A percentile compares a stretch with the other conserved stretches of the same genome.
These are phyloP conservation scores for Porites evermanni DNA, from an alignment of 92 coral and sea anemone genomes.

Conservation along the genomic window DNA sequence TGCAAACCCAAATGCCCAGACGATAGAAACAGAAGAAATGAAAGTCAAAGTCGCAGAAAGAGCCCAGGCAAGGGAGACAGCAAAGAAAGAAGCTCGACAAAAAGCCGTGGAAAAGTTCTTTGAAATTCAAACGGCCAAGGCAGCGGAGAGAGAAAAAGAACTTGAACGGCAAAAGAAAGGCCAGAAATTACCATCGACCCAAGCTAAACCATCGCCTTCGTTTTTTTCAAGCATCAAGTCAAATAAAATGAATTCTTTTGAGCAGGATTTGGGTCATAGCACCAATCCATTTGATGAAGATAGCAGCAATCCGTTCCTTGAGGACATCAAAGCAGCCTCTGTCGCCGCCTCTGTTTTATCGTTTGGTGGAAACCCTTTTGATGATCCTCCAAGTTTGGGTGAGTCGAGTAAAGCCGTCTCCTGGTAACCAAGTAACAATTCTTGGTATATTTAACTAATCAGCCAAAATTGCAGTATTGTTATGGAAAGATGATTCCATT, in stretches of 20 bases:
- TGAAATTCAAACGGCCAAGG: slow-evolving; percentile 71
- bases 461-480: too few species aligned
- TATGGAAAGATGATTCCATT: too few species aligned
- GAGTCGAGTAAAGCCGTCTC: not conserved
- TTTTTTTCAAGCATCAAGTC: not conserved
- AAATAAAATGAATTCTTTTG: slow-evolving; percentile 80
- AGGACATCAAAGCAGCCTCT: slow-evolving; percentile 90
- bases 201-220: slow-evolving; percentile 13
- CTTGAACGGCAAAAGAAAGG: slow-evolving; percentile 44
- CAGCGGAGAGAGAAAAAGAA: slow-evolving; percentile 69
- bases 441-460: too few species aligned
- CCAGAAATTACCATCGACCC: slow-evolving; percentile 31
- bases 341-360: slow-evolving; percentile 78
- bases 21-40: slow-evolving; percentile 78
- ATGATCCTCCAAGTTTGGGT: slow-evolving; percentile 33
- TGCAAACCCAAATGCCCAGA: slow-evolving; percentile 95
- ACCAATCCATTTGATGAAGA: slow-evolving; percentile 77
- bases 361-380: slow-evolving; percentile 75
- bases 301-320: slow-evolving; percentile 83
- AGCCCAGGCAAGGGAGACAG: slow-evolving; percentile 59
- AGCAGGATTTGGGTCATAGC: slow-evolving; percentile 81
- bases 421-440: not conserved
- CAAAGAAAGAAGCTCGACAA: slow-evolving; percentile 77
- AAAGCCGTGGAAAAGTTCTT: slow-evolving; percentile 75
- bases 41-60: slow-evolving; percentile 75